These are phyloP conservation scores for Caenorhabditis sp. DNA, from an alignment of 2,888 invertebrate species.

Conservation along the genomic window DNA sequence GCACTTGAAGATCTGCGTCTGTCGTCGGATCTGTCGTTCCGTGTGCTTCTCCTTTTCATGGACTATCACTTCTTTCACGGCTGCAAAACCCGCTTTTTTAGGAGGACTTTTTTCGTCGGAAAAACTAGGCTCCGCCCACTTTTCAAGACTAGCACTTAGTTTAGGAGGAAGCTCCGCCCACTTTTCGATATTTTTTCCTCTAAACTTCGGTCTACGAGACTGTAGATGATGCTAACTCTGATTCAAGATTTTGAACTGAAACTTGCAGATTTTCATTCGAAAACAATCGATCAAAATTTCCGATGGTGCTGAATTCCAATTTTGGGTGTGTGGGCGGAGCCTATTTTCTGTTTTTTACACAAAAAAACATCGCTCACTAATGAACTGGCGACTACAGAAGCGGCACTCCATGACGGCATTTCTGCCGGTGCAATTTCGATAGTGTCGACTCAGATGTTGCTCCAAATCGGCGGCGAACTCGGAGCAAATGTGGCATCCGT, in stretches of 20 bases:
- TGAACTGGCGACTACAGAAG: slow-evolving; percentile 54
- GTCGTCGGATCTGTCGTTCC: background rate
- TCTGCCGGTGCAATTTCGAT: slow-evolving; percentile 34
- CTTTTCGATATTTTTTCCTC: too few relatives aligned
- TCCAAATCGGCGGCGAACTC: slow-evolving; percentile 29
- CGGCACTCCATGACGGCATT: slow-evolving; percentile 59
- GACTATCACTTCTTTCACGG: slow-evolving; percentile 42
- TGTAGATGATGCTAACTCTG: too few relatives aligned
- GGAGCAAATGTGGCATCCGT: slow-evolving; percentile 41
- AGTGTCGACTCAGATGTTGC: slow-evolving; percentile 38
- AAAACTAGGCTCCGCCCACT: too few relatives aligned
- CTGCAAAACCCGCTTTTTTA: slow-evolving; percentile 51
- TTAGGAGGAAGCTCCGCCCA: too few relatives aligned
- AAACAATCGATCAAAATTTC: too few relatives aligned
- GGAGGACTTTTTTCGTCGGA: too few relatives aligned
- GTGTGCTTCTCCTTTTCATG: slow-evolving; percentile 52
- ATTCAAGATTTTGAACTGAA: too few relatives aligned
- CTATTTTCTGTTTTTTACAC: background rate
- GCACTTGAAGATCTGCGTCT: slow-evolving; percentile 7
- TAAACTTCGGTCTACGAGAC: too few relatives aligned
- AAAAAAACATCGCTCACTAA: background rate
- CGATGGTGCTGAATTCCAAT: too few relatives aligned
- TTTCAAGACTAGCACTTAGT: too few relatives aligned
- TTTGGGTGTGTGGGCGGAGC: background rate
- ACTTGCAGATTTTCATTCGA: too few relatives aligned